phyloP scores from a whole-genome alignment of 1,140 invertebrate genomes.

The Agraylea sexmaculata region DNA sequence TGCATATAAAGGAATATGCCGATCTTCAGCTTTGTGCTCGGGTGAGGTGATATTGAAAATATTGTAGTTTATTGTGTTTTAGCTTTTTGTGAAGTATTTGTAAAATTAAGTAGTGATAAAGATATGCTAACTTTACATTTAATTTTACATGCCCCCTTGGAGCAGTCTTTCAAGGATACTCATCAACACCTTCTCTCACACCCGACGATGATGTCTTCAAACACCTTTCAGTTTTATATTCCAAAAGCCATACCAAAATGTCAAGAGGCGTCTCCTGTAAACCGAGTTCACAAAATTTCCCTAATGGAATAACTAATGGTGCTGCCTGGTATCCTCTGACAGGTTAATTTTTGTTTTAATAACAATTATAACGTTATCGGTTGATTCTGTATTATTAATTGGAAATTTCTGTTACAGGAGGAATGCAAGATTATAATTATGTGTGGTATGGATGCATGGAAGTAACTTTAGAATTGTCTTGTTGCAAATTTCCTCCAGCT shows the following conservation, averaged over 20 bases:
- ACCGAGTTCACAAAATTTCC: conserved; percentile 57
- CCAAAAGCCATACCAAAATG: conserved; percentile 81
- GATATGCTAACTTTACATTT: too few relatives aligned
- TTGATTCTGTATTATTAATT: conserved; percentile 3
- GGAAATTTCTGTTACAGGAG: conserved; percentile 28
- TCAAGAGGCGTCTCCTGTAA: conserved; percentile 71
- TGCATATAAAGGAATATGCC: conserved; percentile 69
- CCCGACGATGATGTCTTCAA: conserved; percentile 92
- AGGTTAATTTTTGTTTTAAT: conserved; percentile 72
- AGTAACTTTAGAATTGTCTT: conserved; percentile 92
- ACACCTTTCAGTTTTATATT: conserved; percentile 79
- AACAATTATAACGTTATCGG: conserved; percentile 2
- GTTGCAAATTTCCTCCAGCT: conserved; percentile 88
- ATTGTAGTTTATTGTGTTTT: too few relatives aligned
- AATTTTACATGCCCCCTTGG: conserved; percentile 43
- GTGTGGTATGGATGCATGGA: conserved; percentile 97
- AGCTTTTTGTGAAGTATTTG: too few relatives aligned
- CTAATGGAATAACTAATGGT: conserved; percentile 82
- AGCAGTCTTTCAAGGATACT: conserved; percentile 68
- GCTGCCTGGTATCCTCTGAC: conserved; percentile 86
- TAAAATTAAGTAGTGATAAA: too few relatives aligned
- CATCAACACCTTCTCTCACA: conserved; percentile 64
- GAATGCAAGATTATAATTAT: conserved; percentile 97
- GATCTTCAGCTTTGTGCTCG: conserved; percentile 67
- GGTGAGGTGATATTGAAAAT: conserved; percentile 44